Base-by-base conservation (phyloP, 2,797 vertebrate species). In the Myotis pilosus region DNA sequence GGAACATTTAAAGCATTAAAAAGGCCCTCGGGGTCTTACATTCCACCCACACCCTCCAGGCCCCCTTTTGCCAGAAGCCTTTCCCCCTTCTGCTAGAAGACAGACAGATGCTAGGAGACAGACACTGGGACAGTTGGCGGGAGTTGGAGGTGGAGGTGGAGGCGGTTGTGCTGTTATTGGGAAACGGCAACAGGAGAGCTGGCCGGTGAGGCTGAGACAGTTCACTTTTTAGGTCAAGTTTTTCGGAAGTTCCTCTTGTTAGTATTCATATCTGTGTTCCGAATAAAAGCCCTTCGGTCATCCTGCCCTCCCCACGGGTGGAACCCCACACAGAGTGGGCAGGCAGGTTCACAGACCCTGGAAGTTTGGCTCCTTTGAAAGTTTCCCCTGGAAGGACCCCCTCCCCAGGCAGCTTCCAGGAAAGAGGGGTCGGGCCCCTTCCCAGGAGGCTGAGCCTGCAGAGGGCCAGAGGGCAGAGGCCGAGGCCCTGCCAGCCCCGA, bases 1-100 rank as follows among this genome's bases (percentile, higher is more conserved):
- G 17, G 9, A 55, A 55, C 51, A 78, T 23, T 55, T 55, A 33
- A 78, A 38, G 20, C 17, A 28, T 41, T 38, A 0, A 49, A 86
- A 94, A 55, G 33, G 4, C 15, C 51, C 28, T 7, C 8, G 12
- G 6, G 10, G 76, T 83, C 2, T 28, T 49, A 80, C 41, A 64
- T 41, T 23, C 69, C 64, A 55, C 49, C 47, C 13, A 19, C 9
- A 92, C 33, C 53, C 62, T 53, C n/a, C 13, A 0, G 1, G 22
- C 25, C 15, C 8, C 49, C 8, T n/a, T 66, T 12, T 22, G n/a
- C 0, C 0, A 0, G 15, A 80, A 25, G 57, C 17, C 2, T 36
- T 36, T 36, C 36, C 36, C 36, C 36, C 36, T 36, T 36, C 36
- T 36, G 36, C 36, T 36, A 36, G 36, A 36, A 36, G 36, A 36